A percentile compares a stretch with the other conserved stretches of the same genome.
Evolutionary conservation across 1,140 invertebrate genomes (phyloP).

Genomic region (Dendroctonus ponderosae): DNA sequence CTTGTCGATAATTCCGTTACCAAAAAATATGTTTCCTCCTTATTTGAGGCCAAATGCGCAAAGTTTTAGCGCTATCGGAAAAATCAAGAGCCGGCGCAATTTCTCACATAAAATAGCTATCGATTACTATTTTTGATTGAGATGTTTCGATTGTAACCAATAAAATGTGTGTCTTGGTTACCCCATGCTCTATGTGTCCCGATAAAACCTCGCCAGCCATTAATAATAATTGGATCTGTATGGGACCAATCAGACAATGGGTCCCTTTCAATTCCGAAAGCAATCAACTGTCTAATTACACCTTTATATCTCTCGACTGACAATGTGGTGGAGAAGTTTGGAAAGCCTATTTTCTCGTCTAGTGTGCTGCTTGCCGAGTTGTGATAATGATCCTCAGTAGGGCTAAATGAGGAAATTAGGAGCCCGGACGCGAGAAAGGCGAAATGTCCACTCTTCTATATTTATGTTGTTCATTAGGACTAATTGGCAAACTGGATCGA

Average conservation of each 20-base stretch:
- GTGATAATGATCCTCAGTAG: constrained; percentile 18
- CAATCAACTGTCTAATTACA: constrained; percentile 30
- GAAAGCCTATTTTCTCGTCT: constrained; percentile 19
- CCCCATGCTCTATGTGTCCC: background rate
- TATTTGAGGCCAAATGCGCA: too few relatives aligned
- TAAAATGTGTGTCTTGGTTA: too few relatives aligned
- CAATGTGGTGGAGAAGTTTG: constrained; percentile 24
- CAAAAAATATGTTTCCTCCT: too few relatives aligned
- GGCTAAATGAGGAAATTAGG: constrained; percentile 8
- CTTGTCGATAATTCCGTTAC: too few relatives aligned
- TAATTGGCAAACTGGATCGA: constrained; percentile 13
- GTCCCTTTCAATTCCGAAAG: constrained; percentile 11
- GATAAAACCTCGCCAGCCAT: background rate
- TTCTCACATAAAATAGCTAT: too few relatives aligned
- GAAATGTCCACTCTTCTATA: constrained; percentile 7
- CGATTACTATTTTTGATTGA: too few relatives aligned
- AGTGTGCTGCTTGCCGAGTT: constrained; percentile 13
- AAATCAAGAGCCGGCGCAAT: too few relatives aligned
- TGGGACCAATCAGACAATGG: constrained; percentile 8
- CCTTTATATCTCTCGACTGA: constrained; percentile 18
- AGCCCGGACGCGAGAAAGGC: background rate
- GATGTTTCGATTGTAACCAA: too few relatives aligned
- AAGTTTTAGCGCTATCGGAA: too few relatives aligned
- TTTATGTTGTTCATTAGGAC: constrained; percentile 11
- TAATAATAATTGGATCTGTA: constrained; percentile 3